Conservation (phyloP, 2,113 vertebrate species). For the Cynopterus brachyotis region DNA sequence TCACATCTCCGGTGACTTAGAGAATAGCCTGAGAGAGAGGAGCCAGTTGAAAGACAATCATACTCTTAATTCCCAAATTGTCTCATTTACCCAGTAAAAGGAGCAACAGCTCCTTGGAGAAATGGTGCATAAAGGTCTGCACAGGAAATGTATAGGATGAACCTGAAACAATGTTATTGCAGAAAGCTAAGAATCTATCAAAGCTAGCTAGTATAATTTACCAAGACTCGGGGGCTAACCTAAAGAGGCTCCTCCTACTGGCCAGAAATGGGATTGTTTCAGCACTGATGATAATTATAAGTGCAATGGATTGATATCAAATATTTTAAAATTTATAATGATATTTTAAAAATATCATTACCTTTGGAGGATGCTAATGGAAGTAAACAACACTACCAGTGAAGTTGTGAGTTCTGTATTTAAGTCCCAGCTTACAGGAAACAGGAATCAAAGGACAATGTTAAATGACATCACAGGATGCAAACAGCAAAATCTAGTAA, state of each 20-base stretch:
- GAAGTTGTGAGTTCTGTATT: not conserved
- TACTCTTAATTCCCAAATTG: not conserved
- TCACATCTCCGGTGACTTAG: not conserved
- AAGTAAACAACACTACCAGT: not conserved
- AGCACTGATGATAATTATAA: not conserved
- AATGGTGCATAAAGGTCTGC: not conserved
- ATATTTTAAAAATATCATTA: not conserved
- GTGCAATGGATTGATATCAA: not conserved
- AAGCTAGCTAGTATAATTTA: not conserved
- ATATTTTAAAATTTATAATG: slow-evolving; percentile 3
- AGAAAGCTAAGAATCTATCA: not conserved
- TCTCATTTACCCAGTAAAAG: not conserved
- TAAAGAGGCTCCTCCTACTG: not conserved
- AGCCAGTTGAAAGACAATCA: not conserved
- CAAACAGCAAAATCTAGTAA: not conserved
- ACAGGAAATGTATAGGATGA: not conserved
- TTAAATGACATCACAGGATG: not conserved
- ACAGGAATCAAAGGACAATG: not conserved
- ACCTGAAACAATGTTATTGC: not conserved
- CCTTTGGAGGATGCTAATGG: not conserved
- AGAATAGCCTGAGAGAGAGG: not conserved
- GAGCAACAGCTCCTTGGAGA: not conserved
- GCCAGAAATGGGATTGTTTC: not conserved
- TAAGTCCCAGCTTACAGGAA: not conserved
- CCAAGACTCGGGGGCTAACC: not conserved